Base-by-base conservation (phyloP, 2,797 vertebrate species). In the Molossus alvarezi region DNA sequence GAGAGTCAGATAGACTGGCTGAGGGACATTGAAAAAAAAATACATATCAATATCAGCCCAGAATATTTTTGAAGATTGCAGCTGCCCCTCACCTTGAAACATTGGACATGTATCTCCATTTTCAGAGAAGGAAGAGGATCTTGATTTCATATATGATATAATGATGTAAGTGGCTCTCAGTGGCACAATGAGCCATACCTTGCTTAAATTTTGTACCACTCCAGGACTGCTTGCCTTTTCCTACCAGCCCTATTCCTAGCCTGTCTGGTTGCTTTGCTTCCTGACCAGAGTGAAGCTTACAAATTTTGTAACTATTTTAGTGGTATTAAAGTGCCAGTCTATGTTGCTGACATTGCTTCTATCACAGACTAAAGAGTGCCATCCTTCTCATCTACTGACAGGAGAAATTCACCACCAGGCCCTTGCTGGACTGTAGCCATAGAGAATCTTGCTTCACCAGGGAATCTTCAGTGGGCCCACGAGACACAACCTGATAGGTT, bases 201-300 rank as follows among this genome's bases (percentile, higher is more conserved):
- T 18, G 12, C 15, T 9, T n/a, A 25, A 64, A 60, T 21, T 80
- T 23, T 23, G 21, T 76, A 9, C 13, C 7, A 11, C 15, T 6
- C 2, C 20, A 71, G 2, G n/a, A 75, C 20, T 51, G 3, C 1
- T 23, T 88, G 86, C 3, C 1, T 62, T 27, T 48, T 84, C 37
- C 45, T 15, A 37, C 48, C 14, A 37, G 25, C 6, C 0, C 0
- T 1, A 33, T 2, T 6, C 9, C 15, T 45, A 57, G 8, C 13
- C 2, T 4, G 5, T 3, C 65, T 85, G 0, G 5, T 48, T 82
- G 23, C 13, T 33, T 72, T 69, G 15, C 60, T 81, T 62, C 62
- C 8, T 81, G 45, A 5, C 21, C 9, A 67, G 48, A 77, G 9
- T 15, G 3, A 9, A 75, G 6, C 1, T 64, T 77, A 6, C 23